Conservation (phyloP, 2,113 vertebrate species). For the Morone saxatilis region DNA sequence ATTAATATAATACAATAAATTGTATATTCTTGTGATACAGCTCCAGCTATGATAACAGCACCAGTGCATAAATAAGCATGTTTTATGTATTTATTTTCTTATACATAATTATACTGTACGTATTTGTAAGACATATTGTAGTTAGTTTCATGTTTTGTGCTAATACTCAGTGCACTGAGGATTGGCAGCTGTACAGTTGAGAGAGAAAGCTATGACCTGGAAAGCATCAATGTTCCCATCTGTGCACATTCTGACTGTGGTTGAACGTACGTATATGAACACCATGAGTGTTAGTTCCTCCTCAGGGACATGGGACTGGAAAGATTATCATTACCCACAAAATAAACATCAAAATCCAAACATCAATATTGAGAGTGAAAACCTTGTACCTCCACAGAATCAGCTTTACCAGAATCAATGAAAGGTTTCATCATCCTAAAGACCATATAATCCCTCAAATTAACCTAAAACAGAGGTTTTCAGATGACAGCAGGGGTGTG, state of each 20-base stretch:
- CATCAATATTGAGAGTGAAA: neutral
- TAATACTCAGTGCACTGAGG: neutral
- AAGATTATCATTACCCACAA: neutral
- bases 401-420: neutral
- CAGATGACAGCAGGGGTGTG: neutral
- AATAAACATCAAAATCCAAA: neutral
- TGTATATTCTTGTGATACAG: too few species aligned
- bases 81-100: neutral
- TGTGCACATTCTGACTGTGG: constrained; percentile 9
- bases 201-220: constrained; percentile 28
- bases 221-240: constrained; percentile 41
- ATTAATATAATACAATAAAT: too few species aligned
- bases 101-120: neutral
- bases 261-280: neutral
- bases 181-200: constrained; percentile 27
- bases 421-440: neutral
- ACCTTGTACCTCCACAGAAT: neutral
- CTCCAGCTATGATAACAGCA: too few species aligned
- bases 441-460: neutral
- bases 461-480: neutral
- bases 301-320: neutral
- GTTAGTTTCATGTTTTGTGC: neutral
- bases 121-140: neutral
- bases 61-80: neutral
- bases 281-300: constrained; percentile 6